These are phyloP conservation scores for Strongylocentrotus purpuratus DNA, from an alignment of 35 echinoderm and acorn worm genomes.

Conservation along the genomic window DNA sequence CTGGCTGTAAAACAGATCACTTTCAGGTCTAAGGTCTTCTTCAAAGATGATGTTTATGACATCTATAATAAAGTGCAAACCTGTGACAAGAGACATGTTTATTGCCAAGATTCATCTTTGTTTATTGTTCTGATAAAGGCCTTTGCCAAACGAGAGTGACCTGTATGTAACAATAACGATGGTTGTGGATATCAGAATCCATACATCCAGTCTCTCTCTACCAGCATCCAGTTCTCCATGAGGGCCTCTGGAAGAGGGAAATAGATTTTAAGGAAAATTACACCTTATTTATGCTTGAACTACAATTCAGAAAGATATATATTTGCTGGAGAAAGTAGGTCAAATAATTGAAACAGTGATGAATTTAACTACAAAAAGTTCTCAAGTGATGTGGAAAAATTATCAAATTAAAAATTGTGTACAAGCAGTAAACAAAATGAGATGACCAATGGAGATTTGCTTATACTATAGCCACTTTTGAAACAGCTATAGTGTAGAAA, in stretches of 20 bases:
- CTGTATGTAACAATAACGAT: neutral
- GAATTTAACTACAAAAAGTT: too few species aligned
- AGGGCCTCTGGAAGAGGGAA: neutral
- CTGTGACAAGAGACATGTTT: constrained; percentile 27
- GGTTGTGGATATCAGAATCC: neutral
- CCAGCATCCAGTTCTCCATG: neutral
- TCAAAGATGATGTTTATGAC: constrained; percentile 5
- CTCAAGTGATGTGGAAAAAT: too few species aligned
- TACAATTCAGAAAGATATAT: neutral
- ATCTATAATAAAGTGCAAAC: constrained; percentile 7
- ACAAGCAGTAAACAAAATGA: too few species aligned
- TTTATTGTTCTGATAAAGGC: constrained; percentile 23
- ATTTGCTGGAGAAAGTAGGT: neutral
- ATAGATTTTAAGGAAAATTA: neutral
- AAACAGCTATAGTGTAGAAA: too few species aligned
- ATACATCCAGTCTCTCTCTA: neutral
- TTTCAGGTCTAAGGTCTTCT: neutral
- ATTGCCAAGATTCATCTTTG: constrained; percentile 15
- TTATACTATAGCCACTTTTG: too few species aligned
- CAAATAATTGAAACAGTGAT: too few species aligned
- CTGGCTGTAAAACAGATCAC: neutral
- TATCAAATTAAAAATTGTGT: too few species aligned
- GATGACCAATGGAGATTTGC: too few species aligned
- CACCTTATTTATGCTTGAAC: neutral
- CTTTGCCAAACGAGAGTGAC: neutral